Evolutionary conservation across 2,797 vertebrate species (phyloP).

Genomic region (Onychomys leucogaster): DNA sequence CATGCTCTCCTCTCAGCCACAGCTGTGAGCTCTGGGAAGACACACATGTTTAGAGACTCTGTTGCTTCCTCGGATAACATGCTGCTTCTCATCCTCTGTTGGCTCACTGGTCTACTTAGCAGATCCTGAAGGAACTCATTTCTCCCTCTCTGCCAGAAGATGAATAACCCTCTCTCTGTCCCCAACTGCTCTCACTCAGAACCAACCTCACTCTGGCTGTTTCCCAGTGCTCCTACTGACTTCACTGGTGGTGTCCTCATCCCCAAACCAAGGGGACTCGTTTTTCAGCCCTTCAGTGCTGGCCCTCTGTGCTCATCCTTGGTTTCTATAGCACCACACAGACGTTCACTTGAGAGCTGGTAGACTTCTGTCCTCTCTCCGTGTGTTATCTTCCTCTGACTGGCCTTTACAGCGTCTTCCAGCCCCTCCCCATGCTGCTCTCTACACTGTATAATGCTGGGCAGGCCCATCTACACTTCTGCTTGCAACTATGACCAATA

Average conservation of each 20-base stretch:
- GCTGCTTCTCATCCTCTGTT: neutral
- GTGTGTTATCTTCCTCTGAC: neutral
- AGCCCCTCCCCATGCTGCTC: neutral
- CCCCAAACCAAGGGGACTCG: neutral
- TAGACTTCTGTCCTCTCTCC: neutral
- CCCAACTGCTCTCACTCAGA: neutral
- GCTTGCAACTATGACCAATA: neutral
- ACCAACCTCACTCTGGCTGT: neutral
- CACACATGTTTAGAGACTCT: neutral
- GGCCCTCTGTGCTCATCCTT: neutral
- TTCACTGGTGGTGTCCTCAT: neutral
- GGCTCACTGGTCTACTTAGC: neutral
- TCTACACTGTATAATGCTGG: neutral
- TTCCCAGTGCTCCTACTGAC: neutral
- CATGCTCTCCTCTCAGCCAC: neutral
- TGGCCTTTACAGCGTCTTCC: neutral
- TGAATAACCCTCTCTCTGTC: neutral
- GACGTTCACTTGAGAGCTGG: neutral
- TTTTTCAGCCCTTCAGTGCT: neutral
- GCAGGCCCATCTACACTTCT: neutral
- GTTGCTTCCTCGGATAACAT: neutral
- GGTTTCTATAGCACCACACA: neutral
- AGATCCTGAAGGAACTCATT: neutral
- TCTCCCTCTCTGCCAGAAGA: neutral
- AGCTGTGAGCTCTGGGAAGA: neutral